These are phyloP conservation scores for Poecile atricapillus DNA, from an alignment of 2,113 vertebrate genomes.

Conservation along the genomic window DNA sequence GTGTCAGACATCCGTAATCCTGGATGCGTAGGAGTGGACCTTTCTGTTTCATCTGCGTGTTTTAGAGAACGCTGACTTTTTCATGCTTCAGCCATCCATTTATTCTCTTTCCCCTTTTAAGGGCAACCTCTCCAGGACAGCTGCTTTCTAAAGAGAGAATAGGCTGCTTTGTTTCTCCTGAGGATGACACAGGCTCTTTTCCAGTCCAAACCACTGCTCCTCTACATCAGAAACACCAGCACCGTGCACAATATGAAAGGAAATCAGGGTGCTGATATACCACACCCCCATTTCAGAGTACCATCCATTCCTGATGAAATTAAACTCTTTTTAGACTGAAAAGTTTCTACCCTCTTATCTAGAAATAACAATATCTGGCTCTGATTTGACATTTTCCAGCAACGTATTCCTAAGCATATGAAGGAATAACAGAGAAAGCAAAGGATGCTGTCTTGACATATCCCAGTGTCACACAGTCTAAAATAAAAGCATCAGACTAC, in stretches of 20 bases:
- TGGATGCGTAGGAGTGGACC: neutral
- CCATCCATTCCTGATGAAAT: neutral
- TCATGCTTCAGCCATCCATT: neutral
- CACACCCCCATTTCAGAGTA: neutral
- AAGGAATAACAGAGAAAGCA: neutral
- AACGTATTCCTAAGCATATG: neutral
- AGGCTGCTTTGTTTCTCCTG: neutral
- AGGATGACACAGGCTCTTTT: neutral
- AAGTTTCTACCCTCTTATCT: neutral
- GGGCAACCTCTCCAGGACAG: conserved; percentile 8
- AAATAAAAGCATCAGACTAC: neutral
- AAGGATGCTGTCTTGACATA: neutral
- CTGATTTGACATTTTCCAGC: neutral
- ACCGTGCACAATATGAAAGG: neutral
- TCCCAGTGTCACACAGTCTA: neutral
- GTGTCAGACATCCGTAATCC: neutral
- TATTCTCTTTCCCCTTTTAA: conserved; percentile 38
- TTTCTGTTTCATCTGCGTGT: neutral
- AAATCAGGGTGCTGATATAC: neutral
- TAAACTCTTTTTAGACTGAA: neutral
- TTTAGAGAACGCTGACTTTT: conserved; percentile 10
- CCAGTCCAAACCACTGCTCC: neutral
- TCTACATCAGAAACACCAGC: neutral
- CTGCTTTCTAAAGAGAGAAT: neutral
- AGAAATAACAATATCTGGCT: neutral